Evolutionary conservation across 2,888 invertebrate species (phyloP).

Genomic region (Polydesmus complanatus): DNA sequence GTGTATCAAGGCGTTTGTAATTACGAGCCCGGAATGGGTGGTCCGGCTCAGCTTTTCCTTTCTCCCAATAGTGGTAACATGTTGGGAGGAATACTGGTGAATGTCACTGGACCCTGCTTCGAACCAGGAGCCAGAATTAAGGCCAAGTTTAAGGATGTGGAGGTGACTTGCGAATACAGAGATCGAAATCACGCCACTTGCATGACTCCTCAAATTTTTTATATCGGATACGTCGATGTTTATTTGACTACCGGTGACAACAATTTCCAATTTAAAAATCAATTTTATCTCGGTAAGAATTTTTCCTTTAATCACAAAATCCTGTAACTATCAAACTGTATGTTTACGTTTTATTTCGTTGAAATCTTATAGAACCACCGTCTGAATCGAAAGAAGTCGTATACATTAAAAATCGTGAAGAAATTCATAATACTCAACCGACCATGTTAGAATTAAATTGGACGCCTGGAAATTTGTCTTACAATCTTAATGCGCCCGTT

Average conservation of each 20-base stretch:
- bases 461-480: constrained; percentile 72
- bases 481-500: constrained; percentile 57
- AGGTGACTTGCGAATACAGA: constrained; percentile 18
- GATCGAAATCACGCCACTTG: constrained; percentile 71
- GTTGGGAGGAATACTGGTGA: constrained; percentile 91
- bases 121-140: constrained; percentile 54
- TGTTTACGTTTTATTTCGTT: too few species aligned
- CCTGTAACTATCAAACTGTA: too few species aligned
- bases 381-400: constrained; percentile 73
- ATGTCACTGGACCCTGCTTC: constrained; percentile 93
- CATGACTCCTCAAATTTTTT: constrained; percentile 70
- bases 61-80: constrained; percentile 94
- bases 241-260: constrained; percentile 71
- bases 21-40: constrained; percentile 30
- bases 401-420: constrained; percentile 53
- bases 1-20: constrained; percentile 79
- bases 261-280: constrained; percentile 71
- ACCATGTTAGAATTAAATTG: constrained; percentile 63
- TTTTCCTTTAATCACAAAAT: too few species aligned
- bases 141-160: constrained; percentile 23
- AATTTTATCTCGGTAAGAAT: constrained; percentile 71
- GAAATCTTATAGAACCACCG: constrained; percentile 56
- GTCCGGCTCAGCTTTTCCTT: constrained; percentile 46
- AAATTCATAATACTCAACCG: constrained; percentile 54
- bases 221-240: constrained; percentile 76